Evolutionary conservation across 2,888 invertebrate genomes (phyloP), one percentile per base, ranked within the genome.

Genomic region (Coenonympha glycerion): DNA sequence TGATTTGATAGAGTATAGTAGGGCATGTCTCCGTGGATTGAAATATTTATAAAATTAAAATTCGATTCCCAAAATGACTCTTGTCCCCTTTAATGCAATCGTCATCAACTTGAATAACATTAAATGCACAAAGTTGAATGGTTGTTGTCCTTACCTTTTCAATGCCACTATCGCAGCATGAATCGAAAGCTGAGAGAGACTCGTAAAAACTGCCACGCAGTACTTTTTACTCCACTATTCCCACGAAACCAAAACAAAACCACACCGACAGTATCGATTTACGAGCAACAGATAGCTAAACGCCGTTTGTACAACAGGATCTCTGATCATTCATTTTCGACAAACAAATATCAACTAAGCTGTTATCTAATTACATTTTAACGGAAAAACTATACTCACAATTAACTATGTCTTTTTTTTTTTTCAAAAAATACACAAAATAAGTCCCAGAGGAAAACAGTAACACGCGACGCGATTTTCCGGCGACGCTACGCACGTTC

Each of bases 231-330:
- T 53, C 47, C 16, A 49, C 55, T 58, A 52, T 53, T 44, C 18
- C 47, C 57, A 57, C 61, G 62, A 57, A 59, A 70, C 57, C 76
- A 76, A 73, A 77, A 79, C 79, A 79, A 76, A 72, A 69, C 66
- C 73, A 72, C 72, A 72, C 66, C 52, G 59, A 59, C 52, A 39
- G 42, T 69, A 79, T 79, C 66, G 77, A 79, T 77, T 65, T 62
- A 13, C 44, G 60, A 68, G 75, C 77, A 76, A 78, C 77, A 78
- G 77, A 68, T 73, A 52, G 58, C 46, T 52, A 44, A 8, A n/a
- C 40, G 31, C 30, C 11, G 28, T 37, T 4, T 18, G 11, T 15
- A 18, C 18, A 31, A 30, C 16, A 24, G 2, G 18, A 18, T 33
- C 16, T 8, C 13, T 4, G 8, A 9, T n/a, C 18, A 24, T 2